Evolutionary conservation across 2,888 invertebrate species (phyloP).

Genomic region (Nemotelus nigrinus): DNA sequence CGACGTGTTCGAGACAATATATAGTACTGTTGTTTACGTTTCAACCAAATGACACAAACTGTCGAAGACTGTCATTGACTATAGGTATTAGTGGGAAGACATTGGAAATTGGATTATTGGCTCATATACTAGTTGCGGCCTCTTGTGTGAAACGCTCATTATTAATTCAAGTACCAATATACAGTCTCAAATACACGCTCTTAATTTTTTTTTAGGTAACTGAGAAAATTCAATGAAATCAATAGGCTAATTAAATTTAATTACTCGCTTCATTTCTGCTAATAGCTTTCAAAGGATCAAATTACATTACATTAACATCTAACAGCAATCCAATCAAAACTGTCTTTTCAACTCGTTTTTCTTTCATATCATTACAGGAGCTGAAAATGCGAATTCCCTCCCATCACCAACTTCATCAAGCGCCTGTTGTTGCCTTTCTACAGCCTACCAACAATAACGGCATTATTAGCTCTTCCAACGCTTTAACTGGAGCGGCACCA

Average conservation of each 20-base stretch:
- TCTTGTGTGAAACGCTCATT: no score
- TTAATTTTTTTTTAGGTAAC: no score
- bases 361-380: slow-evolving; percentile 47
- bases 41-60: no score
- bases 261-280: not conserved
- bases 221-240: not conserved
- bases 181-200: no score
- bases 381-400: slow-evolving; percentile 51
- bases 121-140: no score
- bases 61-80: no score
- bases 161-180: no score
- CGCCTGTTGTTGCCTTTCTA: slow-evolving; percentile 47
- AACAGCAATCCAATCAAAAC: slow-evolving; percentile 8
- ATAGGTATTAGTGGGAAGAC: no score
- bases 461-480: slow-evolving; percentile 26
- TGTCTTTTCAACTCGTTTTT: slow-evolving; percentile 14
- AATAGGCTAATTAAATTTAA: slow-evolving; percentile 1
- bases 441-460: slow-evolving; percentile 44
- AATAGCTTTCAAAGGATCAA: not conserved
- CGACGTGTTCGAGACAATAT: not conserved
- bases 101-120: no score
- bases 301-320: not conserved
- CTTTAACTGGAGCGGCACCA: slow-evolving; percentile 17
- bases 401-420: slow-evolving; percentile 41
- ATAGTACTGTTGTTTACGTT: no score